Evolutionary conservation across 2,888 invertebrate species (phyloP), one percentile per base, ranked within the genome.

Genomic region (Neoscelio sp.): DNA sequence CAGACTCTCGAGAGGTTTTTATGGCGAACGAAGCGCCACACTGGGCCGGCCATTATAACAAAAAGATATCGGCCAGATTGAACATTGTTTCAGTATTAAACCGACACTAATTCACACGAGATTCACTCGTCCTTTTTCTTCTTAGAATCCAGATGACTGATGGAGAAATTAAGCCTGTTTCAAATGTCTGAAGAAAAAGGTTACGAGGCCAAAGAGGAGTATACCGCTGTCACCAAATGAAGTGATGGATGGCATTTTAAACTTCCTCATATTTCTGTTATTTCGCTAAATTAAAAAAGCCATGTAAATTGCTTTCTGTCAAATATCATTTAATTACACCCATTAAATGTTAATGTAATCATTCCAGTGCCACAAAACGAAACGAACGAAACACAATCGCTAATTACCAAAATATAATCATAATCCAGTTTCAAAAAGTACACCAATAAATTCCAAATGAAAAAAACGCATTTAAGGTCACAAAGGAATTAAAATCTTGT

Each of bases 61-160:
- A 12, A 12, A 68, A 62, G 67, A 78, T 81, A 80, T 82, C 54
- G 81, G 74, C 44, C 67, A 44, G 44, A 2, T 18, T 18, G 17
- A 7, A 64, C 74, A 82, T 86, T 86, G 86, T 86, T 82, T 83
- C 77, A 77, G 81, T 78, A 84, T 84, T 84, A 82, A 86, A 86
- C 79, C 84, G 84, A 77, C 83, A 81, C 85, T 86, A 86, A 86
- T 81, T 83, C 81, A 82, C 82, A 86, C 83, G 85, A 84, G 82
- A 78, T 83, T 82, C 81, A 80, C 54, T 48, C 62, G 65, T 28
- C 30, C 13, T 38, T 30, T 65, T 50, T 56, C 38, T 83, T 82
- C 82, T 80, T 52, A 75, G 83, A 84, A 82, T 67, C 78, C 10
- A 58, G 56, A 85, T 84, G 85, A 86, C 82, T 80, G 84, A 85